Conservation (phyloP, 2,888 invertebrate genomes). For the Cantharis nigra region DNA sequence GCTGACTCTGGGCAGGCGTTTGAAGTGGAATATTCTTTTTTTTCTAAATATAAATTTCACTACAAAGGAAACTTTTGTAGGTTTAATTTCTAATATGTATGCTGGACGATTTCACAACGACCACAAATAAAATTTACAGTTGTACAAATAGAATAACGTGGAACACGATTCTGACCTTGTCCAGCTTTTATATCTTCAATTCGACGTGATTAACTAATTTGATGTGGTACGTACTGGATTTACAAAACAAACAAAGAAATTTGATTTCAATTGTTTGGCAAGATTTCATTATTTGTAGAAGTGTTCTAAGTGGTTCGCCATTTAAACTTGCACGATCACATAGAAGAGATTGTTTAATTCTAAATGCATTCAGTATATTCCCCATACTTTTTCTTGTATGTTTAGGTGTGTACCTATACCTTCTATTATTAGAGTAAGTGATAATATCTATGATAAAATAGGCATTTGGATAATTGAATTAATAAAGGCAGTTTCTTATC, state of each 20-base stretch:
- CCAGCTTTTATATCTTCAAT: not conserved
- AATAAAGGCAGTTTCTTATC: not conserved
- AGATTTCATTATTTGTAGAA: not conserved
- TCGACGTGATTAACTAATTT: slow-evolving; percentile 2
- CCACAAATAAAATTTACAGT: slow-evolving; percentile 3
- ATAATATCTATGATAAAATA: not conserved
- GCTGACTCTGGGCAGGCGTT: not conserved
- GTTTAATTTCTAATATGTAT: not conserved
- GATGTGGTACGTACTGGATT: not conserved
- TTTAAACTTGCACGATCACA: not conserved
- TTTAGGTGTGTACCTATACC: not conserved
- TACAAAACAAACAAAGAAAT: not conserved
- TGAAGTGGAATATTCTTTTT: not conserved
- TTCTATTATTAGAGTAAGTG: not conserved
- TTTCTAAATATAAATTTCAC: not conserved
- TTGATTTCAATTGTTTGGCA: not conserved
- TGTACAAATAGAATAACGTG: slow-evolving; percentile 1
- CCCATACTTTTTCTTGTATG: not conserved
- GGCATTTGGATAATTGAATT: not conserved
- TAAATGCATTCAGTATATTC: not conserved
- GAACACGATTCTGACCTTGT: slow-evolving; percentile 15
- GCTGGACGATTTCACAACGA: not conserved
- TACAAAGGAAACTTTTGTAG: not conserved
- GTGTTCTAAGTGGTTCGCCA: not conserved
- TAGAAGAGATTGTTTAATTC: not conserved